phyloP scores from a whole-genome alignment of 2,797 vertebrate species.

The Acipenser ruthenus region DNA sequence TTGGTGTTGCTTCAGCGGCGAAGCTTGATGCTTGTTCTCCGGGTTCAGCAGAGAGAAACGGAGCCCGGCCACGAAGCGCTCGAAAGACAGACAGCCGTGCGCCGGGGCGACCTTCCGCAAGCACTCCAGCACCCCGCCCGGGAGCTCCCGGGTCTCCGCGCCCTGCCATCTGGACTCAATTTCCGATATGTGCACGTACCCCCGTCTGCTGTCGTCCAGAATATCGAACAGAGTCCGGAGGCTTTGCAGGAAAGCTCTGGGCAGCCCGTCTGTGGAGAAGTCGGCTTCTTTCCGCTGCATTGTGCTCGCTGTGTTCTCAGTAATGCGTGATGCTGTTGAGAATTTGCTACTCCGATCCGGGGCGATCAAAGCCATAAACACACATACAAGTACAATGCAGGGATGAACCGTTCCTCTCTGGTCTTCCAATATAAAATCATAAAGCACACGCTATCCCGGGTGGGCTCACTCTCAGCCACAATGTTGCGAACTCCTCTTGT shows the following conservation, averaged over 20 bases:
- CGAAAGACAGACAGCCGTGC: conserved; percentile 84
- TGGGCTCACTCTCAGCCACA: neutral
- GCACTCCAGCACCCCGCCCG: conserved; percentile 74
- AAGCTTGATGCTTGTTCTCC: conserved; percentile 44
- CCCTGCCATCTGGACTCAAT: conserved; percentile 90
- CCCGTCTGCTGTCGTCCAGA: conserved; percentile 76
- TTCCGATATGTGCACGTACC: conserved; percentile 85
- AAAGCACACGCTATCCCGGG: neutral
- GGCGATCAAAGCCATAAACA: conserved; percentile 49
- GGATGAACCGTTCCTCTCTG: neutral
- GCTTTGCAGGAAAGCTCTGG: conserved; percentile 81
- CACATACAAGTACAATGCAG: neutral
- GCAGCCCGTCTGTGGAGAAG: conserved; percentile 67
- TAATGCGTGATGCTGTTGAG: too few species aligned
- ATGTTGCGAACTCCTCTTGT: neutral
- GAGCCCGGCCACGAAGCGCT: conserved; percentile 82
- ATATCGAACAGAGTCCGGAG: conserved; percentile 89
- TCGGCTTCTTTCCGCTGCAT: conserved; percentile 45
- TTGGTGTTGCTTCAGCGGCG: conserved; percentile 8
- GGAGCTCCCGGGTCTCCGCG: conserved; percentile 69
- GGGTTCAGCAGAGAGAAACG: conserved; percentile 72
- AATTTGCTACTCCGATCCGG: conserved; percentile 44
- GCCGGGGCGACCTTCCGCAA: conserved; percentile 72
- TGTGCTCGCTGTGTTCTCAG: conserved; percentile 20
- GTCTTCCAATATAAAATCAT: too few species aligned